phyloP scores from a whole-genome alignment of 2,797 vertebrate genomes.

The Hemibagrus guttatus region DNA sequence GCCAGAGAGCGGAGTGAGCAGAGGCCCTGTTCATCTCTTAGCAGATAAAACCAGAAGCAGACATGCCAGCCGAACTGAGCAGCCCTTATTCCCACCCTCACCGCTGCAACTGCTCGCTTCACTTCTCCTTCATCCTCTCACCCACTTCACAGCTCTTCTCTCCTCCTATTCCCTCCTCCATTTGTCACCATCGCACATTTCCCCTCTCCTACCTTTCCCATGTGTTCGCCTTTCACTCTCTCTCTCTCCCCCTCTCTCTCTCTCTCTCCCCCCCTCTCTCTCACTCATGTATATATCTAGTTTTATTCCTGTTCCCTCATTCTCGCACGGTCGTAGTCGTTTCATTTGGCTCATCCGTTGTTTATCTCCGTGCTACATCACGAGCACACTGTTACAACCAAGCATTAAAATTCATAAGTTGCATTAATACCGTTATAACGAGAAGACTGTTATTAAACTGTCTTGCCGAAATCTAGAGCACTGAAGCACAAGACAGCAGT shows the following conservation, averaged over 20 bases:
- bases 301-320: slow-evolving; percentile 28
- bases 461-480: slow-evolving; percentile 34
- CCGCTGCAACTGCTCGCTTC: slow-evolving; percentile 51
- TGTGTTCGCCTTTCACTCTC: slow-evolving; percentile 15
- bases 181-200: neutral
- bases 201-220: neutral
- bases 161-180: slow-evolving; percentile 21
- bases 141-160: slow-evolving; percentile 28
- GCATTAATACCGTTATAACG: slow-evolving; percentile 20
- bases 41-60: slow-evolving; percentile 39
- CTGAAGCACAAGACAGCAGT: slow-evolving; percentile 49
- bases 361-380: neutral
- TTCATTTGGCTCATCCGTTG: neutral
- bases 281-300: neutral
- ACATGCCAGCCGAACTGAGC: slow-evolving; percentile 46
- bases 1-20: slow-evolving; percentile 52
- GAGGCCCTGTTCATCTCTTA: slow-evolving; percentile 38
- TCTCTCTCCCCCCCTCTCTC: neutral
- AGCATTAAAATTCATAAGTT: slow-evolving; percentile 33
- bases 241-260: too few relatives aligned
- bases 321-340: slow-evolving; percentile 1
- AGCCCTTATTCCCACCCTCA: slow-evolving; percentile 33
- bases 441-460: slow-evolving; percentile 45
- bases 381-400: slow-evolving; percentile 15
- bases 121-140: slow-evolving; percentile 40